A percentile compares a stretch with the other conserved stretches of the same genome.
Evolutionary conservation across 2,797 vertebrate genomes (phyloP).

Genomic region (Coregonus ussuriensis): DNA sequence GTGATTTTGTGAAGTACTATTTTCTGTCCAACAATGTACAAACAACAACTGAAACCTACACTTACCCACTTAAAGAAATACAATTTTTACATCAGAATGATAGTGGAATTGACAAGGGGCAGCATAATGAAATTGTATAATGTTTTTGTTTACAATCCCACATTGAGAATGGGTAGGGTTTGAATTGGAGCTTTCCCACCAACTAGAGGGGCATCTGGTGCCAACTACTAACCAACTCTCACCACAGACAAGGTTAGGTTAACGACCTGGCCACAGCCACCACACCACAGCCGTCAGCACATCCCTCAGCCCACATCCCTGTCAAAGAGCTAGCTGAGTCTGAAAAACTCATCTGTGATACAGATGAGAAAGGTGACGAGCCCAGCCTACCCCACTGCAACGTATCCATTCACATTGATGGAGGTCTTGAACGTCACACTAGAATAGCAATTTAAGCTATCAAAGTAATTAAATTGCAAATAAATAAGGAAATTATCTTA

Average conservation of each 20-base stretch:
- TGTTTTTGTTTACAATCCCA: constrained; percentile 19
- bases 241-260: constrained; percentile 1
- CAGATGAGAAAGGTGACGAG: background rate
- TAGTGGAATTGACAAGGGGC: background rate
- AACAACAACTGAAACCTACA: background rate
- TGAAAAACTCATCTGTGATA: constrained; percentile 15
- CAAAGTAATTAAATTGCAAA: background rate
- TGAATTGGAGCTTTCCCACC: constrained; percentile 1
- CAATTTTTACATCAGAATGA: constrained; percentile 5
- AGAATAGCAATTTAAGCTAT: too few species aligned
- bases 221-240: constrained; percentile 17
- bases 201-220: constrained; percentile 3
- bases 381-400: background rate
- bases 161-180: background rate
- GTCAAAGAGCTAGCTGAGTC: constrained; percentile 24
- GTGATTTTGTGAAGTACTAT: background rate
- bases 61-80: background rate
- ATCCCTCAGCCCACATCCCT: constrained; percentile 50
- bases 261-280: constrained; percentile 26
- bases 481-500: too few species aligned
- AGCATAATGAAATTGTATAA: background rate
- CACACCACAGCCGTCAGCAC: constrained; percentile 37
- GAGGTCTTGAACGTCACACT: too few species aligned
- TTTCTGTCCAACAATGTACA: background rate
- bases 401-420: too few species aligned